Percentiles rank a stretch among this genome's conserved stretches.
Conservation (phyloP, 1,140 invertebrate species). For the Drosophila burlai region DNA sequence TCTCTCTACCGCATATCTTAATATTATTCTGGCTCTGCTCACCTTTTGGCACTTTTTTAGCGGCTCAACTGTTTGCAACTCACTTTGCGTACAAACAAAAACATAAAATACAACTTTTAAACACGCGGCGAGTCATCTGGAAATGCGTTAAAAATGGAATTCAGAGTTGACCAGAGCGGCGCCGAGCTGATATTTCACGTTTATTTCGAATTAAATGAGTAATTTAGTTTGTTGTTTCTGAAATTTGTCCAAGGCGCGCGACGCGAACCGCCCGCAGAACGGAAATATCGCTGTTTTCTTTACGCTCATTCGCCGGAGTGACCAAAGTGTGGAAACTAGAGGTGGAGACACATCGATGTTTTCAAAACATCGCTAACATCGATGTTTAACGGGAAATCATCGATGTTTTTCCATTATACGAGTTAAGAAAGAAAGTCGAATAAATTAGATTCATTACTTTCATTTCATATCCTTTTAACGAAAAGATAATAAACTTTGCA, state of each 20-base stretch:
- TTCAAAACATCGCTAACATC: too few relatives aligned
- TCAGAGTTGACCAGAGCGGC: background rate
- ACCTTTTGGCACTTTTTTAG: constrained; percentile 4
- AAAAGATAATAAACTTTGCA: too few relatives aligned
- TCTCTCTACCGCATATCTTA: constrained; percentile 22
- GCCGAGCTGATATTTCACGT: background rate
- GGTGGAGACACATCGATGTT: too few relatives aligned
- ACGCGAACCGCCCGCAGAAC: constrained; percentile 8
- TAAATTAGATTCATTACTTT: too few relatives aligned
- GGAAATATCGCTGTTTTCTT: background rate
- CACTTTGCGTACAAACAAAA: constrained; percentile 12
- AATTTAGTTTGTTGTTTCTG: background rate
- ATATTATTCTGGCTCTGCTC: constrained; percentile 14
- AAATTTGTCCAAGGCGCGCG: background rate
- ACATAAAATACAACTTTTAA: constrained; percentile 25
- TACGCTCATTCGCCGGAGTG: constrained; percentile 2
- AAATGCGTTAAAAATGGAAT: background rate
- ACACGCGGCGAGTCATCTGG: background rate
- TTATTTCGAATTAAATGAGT: background rate
- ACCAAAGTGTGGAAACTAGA: background rate
- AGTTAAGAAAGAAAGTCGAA: too few relatives aligned
- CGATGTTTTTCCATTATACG: too few relatives aligned
- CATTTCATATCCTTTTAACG: too few relatives aligned
- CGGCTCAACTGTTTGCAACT: constrained; percentile 11
- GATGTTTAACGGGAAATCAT: too few relatives aligned